Percentiles rank a stretch among this genome's conserved stretches.
Evolutionary conservation across 2,888 invertebrate genomes (phyloP).

Genomic region (Epinotia bilunana): DNA sequence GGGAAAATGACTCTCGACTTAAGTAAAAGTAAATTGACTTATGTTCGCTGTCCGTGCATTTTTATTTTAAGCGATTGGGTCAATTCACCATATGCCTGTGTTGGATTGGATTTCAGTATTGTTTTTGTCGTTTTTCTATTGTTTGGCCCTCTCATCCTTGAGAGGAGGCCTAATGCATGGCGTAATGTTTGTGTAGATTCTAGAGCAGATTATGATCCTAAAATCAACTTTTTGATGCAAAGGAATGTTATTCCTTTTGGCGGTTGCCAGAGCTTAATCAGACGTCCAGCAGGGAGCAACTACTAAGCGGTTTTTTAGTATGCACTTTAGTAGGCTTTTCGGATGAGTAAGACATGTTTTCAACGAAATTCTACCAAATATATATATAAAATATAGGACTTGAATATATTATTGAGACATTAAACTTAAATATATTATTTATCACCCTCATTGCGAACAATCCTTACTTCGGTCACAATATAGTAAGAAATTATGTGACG

Average conservation of each 20-base stretch:
- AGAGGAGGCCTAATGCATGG: too few species aligned
- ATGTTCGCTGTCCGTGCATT: background rate
- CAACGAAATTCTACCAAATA: background rate
- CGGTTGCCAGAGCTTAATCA: background rate
- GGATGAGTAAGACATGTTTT: background rate
- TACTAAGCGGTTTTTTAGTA: background rate
- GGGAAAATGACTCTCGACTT: constrained; percentile 38
- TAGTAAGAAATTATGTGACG: too few species aligned
- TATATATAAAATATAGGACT: background rate
- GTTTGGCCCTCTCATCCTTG: too few species aligned
- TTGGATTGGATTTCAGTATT: too few species aligned
- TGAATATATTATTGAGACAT: too few species aligned
- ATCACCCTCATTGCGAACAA: too few species aligned
- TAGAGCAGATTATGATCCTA: background rate
- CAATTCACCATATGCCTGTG: background rate
- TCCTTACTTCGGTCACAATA: too few species aligned
- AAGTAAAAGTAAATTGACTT: constrained; percentile 19
- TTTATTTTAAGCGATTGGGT: background rate
- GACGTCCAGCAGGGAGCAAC: background rate
- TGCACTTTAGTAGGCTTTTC: background rate
- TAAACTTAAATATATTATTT: too few species aligned
- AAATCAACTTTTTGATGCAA: background rate
- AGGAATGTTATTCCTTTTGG: background rate
- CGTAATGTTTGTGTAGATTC: too few species aligned
- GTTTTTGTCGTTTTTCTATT: too few species aligned